phyloP scores from a whole-genome alignment of 2,797 vertebrate genomes.

The Spinibarbus caldwelli region DNA sequence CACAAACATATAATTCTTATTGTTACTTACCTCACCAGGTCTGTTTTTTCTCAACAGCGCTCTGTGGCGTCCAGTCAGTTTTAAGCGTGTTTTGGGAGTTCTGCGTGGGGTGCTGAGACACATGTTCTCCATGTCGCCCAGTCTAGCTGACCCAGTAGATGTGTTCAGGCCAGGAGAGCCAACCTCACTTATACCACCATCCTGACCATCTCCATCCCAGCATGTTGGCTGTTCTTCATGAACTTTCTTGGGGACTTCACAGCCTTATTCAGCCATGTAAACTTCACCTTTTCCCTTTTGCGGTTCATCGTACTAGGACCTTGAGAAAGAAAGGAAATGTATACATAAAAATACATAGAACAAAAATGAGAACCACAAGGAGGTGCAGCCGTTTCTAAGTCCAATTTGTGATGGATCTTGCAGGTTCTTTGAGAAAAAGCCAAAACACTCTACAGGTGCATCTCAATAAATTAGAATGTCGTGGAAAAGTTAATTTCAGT shows the following conservation, averaged over 20 bases:
- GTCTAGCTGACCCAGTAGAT: conserved; percentile 62
- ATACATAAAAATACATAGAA: background rate
- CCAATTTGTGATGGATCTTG: background rate
- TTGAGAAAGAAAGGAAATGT: conserved; percentile 11
- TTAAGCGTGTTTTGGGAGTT: conserved; percentile 5
- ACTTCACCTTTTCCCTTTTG: conserved; percentile 59
- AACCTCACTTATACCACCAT: conserved; percentile 40
- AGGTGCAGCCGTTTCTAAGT: background rate
- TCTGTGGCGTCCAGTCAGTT: conserved; percentile 10
- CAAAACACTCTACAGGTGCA: no score
- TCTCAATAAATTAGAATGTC: no score
- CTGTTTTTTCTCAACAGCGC: background rate
- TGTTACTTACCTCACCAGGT: conserved; percentile 28
- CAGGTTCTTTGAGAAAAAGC: background rate
- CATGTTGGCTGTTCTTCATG: conserved; percentile 45
- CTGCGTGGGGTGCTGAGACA: conserved; percentile 63
- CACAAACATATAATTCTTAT: background rate
- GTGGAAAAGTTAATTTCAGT: no score
- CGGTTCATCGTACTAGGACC: conserved; percentile 54
- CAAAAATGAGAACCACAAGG: background rate
- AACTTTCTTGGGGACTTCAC: conserved; percentile 48
- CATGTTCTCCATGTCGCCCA: conserved; percentile 60
- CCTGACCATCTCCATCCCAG: conserved; percentile 12
- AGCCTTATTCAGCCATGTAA: conserved; percentile 58
- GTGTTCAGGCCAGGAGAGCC: conserved; percentile 31